These are phyloP conservation scores for Lepus townsendii DNA, from an alignment of 2,797 vertebrate species.

Conservation along the genomic window DNA sequence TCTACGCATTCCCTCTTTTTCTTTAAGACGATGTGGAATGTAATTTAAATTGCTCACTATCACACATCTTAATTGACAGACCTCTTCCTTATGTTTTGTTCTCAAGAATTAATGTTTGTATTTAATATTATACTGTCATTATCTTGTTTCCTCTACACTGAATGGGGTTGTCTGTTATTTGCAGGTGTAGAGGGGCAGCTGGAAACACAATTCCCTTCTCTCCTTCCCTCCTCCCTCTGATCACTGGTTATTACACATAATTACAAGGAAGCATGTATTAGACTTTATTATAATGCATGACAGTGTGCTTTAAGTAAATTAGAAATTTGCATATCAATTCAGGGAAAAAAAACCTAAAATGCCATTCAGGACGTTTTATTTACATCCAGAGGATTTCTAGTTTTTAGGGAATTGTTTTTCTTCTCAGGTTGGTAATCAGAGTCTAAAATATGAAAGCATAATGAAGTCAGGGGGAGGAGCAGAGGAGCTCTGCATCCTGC, in stretches of 20 bases:
- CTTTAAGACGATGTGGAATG: slow-evolving; percentile 75
- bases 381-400: slow-evolving; percentile 76
- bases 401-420: slow-evolving; percentile 69
- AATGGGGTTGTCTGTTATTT: slow-evolving; percentile 86
- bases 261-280: slow-evolving; percentile 87
- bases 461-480: slow-evolving; percentile 73
- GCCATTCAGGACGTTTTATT: slow-evolving; percentile 84
- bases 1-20: slow-evolving; percentile 78
- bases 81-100: slow-evolving; percentile 85
- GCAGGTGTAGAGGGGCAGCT: slow-evolving; percentile 88
- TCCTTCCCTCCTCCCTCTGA: slow-evolving; percentile 79
- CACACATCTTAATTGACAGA: slow-evolving; percentile 86
- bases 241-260: slow-evolving; percentile 88
- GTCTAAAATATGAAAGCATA: slow-evolving; percentile 79
- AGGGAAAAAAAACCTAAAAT: slow-evolving; percentile 71
- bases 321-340: slow-evolving; percentile 87
- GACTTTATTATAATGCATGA: slow-evolving; percentile 85
- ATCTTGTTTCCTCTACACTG: slow-evolving; percentile 87
- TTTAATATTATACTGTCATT: slow-evolving; percentile 87
- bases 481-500: neutral
- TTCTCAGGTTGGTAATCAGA: slow-evolving; percentile 73
- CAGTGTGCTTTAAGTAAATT: slow-evolving; percentile 88
- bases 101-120: slow-evolving; percentile 87
- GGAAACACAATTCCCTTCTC: slow-evolving; percentile 80
- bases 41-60: slow-evolving; percentile 83